A percentile compares a stretch with the other conserved stretches of the same genome.
These are phyloP conservation scores for Naso thynnoides DNA, from an alignment of 2,797 vertebrate genomes.

Conservation along the genomic window DNA sequence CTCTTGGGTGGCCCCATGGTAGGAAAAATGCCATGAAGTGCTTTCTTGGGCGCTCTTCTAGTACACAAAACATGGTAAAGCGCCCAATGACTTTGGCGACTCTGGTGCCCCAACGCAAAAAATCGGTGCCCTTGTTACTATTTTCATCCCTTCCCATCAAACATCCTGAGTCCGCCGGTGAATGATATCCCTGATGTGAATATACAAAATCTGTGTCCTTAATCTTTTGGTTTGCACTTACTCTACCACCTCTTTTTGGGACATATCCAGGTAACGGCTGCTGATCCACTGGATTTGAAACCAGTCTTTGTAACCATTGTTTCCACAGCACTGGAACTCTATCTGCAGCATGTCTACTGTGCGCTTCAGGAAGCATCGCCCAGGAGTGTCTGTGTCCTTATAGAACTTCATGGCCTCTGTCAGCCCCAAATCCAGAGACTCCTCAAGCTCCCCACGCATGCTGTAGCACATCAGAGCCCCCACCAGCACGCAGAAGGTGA, in stretches of 20 bases:
- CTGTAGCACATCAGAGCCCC: conserved; percentile 94
- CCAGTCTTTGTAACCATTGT: conserved; percentile 92
- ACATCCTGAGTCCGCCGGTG: too few species aligned
- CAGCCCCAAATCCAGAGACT: conserved; percentile 88
- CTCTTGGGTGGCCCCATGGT: too few species aligned
- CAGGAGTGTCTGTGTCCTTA: conserved; percentile 93
- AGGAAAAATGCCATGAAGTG: too few species aligned
- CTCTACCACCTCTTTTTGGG: conserved; percentile 89
- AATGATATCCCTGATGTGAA: background rate
- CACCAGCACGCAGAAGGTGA: conserved; percentile 91
- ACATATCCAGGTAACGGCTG: conserved; percentile 91
- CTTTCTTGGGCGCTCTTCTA: too few species aligned
- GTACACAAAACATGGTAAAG: too few species aligned
- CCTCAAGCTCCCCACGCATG: conserved; percentile 90
- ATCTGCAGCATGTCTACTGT: conserved; percentile 92
- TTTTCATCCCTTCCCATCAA: too few species aligned
- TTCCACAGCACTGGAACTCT: conserved; percentile 92
- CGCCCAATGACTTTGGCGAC: too few species aligned
- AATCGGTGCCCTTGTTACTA: too few species aligned
- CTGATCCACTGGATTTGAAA: conserved; percentile 96
- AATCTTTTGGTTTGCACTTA: conserved; percentile 82
- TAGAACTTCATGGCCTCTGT: conserved; percentile 90
- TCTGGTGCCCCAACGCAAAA: too few species aligned
- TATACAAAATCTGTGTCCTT: background rate
- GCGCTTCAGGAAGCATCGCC: conserved; percentile 91